These are phyloP conservation scores for Lepidocyrtoides sp. DNA, from an alignment of 2,888 invertebrate genomes.

Conservation along the genomic window DNA sequence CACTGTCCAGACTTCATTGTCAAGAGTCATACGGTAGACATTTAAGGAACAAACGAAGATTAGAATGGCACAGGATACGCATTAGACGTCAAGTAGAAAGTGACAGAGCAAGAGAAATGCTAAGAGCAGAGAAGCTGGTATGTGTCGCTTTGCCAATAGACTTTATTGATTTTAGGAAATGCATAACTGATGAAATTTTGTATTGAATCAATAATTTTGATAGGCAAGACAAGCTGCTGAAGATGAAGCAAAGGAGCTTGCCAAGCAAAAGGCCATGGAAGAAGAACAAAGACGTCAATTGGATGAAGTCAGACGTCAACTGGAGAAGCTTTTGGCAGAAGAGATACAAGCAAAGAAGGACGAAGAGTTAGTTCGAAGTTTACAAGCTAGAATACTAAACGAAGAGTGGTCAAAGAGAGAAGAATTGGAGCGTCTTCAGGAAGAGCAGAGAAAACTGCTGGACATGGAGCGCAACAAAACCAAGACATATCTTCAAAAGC, in stretches of 20 bases:
- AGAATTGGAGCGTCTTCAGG: constrained; percentile 93
- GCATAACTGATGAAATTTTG: no score
- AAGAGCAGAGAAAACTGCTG: constrained; percentile 91
- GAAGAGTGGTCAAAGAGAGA: constrained; percentile 95
- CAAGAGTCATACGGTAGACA: constrained; percentile 91
- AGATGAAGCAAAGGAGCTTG: constrained; percentile 89
- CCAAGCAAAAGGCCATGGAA: constrained; percentile 91
- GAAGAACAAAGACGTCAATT: constrained; percentile 91
- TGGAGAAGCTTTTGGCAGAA: constrained; percentile 92
- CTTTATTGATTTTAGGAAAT: no score
- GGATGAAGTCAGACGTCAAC: constrained; percentile 90
- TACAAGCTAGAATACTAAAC: constrained; percentile 89
- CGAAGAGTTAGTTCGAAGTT: constrained; percentile 91
- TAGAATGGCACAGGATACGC: constrained; percentile 87
- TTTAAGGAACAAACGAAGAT: constrained; percentile 88
- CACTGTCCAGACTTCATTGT: constrained; percentile 91
- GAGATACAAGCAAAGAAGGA: constrained; percentile 95
- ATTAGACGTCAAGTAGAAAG: constrained; percentile 88
- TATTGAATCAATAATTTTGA: no score
- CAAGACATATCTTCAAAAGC: constrained; percentile 91
- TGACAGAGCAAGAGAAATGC: constrained; percentile 88
- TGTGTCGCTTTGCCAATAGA: no score
- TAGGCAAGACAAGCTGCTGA: constrained; percentile 88
- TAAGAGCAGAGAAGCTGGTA: constrained; percentile 90
- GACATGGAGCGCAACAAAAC: constrained; percentile 92